phyloP scores from a whole-genome alignment of 2,797 vertebrate genomes.

The Lindbergichthys nudifrons region DNA sequence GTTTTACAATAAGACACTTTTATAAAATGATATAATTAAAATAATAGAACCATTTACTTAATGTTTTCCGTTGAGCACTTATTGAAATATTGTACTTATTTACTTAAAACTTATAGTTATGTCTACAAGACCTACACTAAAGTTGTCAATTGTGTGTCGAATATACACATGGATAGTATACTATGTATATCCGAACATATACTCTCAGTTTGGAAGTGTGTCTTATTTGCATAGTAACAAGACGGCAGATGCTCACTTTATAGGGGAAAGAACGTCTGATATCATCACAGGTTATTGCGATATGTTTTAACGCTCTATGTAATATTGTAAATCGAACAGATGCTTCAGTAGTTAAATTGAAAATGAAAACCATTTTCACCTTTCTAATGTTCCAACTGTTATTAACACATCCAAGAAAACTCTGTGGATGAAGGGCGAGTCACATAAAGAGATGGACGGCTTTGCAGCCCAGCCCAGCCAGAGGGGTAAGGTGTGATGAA shows the following conservation, averaged over 20 bases:
- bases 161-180: background rate
- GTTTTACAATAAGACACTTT: background rate
- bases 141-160: no score
- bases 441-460: background rate
- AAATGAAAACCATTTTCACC: conserved; percentile 14
- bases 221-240: conserved; percentile 10
- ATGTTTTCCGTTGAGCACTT: background rate
- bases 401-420: conserved; percentile 1
- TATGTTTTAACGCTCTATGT: background rate
- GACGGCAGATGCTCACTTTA: conserved; percentile 2
- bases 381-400: background rate
- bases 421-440: background rate
- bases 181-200: background rate
- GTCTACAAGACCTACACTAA: background rate
- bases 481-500: conserved; percentile 44
- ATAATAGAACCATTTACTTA: background rate
- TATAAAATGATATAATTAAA: background rate
- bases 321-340: conserved; percentile 1
- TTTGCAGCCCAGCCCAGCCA: background rate
- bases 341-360: conserved; percentile 8
- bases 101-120: background rate
- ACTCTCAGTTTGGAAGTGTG: background rate
- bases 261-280: background rate
- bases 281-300: conserved; percentile 17
- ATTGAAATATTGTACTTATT: background rate